phyloP scores from a whole-genome alignment of 1,140 invertebrate species.

The Leptinotarsa undecemlineata region DNA sequence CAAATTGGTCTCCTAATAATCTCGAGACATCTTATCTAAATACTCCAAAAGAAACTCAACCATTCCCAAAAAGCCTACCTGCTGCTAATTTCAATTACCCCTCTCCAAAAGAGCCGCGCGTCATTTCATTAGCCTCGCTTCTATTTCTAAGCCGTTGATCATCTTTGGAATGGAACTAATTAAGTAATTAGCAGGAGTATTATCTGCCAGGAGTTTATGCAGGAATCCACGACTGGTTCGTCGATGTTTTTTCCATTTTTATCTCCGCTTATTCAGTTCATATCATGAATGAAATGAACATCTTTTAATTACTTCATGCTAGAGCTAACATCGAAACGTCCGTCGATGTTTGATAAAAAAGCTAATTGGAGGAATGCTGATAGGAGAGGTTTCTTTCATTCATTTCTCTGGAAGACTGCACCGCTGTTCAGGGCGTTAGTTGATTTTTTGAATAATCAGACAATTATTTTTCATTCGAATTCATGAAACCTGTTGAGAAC shows the following conservation, averaged over 20 bases:
- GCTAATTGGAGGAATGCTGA: slow-evolving; percentile 1
- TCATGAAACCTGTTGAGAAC: too few species aligned
- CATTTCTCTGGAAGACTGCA: neutral
- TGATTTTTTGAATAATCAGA: too few species aligned
- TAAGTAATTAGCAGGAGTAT: slow-evolving; percentile 34
- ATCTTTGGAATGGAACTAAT: slow-evolving; percentile 36
- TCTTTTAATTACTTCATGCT: slow-evolving; percentile 16
- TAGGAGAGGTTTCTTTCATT: neutral
- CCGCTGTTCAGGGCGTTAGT: neutral
- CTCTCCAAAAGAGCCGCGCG: neutral
- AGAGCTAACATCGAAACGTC: neutral
- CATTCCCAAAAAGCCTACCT: neutral
- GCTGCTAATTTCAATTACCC: neutral
- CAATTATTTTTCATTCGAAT: too few species aligned
- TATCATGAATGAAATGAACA: slow-evolving; percentile 29
- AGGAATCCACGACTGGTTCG: slow-evolving; percentile 11
- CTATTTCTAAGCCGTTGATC: slow-evolving; percentile 31
- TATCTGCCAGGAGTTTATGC: slow-evolving; percentile 21
- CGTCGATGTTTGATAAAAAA: neutral
- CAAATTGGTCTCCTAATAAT: too few species aligned
- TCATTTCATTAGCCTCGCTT: neutral
- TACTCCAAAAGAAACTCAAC: too few species aligned
- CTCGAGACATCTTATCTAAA: too few species aligned
- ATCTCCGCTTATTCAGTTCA: slow-evolving; percentile 19
- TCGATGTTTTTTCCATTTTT: slow-evolving; percentile 23